Percentiles rank a stretch among this genome's conserved stretches.
These are phyloP conservation scores for Aporophyla nigra DNA, from an alignment of 2,888 invertebrate species.

Conservation along the genomic window DNA sequence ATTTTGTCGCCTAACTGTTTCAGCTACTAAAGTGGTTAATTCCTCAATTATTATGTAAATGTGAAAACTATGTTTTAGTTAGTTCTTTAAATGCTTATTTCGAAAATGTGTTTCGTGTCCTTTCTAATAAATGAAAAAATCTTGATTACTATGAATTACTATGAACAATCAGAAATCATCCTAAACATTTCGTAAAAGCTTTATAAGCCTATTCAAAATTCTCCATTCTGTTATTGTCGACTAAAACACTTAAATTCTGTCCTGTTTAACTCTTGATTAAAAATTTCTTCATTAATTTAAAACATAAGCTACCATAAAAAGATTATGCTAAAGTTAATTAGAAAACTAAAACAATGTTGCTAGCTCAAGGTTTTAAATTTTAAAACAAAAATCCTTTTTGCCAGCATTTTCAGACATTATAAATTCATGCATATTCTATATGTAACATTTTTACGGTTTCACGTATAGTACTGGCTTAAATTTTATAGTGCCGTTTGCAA, in stretches of 20 bases:
- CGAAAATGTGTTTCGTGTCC: background rate
- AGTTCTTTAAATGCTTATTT: too few species aligned
- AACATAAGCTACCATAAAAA: slow-evolving; percentile 33
- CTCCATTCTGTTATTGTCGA: background rate
- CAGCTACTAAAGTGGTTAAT: background rate
- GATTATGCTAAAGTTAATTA: slow-evolving; percentile 39
- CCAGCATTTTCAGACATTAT: slow-evolving; percentile 34
- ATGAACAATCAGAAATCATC: background rate
- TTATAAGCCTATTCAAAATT: background rate
- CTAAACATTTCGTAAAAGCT: background rate
- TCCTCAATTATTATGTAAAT: too few species aligned
- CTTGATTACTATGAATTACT: background rate
- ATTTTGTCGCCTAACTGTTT: background rate
- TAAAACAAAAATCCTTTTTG: slow-evolving; percentile 32
- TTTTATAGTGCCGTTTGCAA: slow-evolving; percentile 40
- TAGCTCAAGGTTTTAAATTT: slow-evolving; percentile 18
- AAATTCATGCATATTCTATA: slow-evolving; percentile 57
- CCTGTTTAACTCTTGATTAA: background rate
- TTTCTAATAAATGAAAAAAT: background rate
- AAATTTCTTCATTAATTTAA: slow-evolving; percentile 7
- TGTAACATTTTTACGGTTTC: slow-evolving; percentile 43
- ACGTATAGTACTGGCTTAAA: slow-evolving; percentile 23
- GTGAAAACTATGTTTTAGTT: too few species aligned
- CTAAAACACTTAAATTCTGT: background rate
- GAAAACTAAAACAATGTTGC: slow-evolving; percentile 47